Evolutionary conservation across 1,140 invertebrate genomes (phyloP), one percentile per base, ranked within the genome.

Genomic region (Diprion similis): DNA sequence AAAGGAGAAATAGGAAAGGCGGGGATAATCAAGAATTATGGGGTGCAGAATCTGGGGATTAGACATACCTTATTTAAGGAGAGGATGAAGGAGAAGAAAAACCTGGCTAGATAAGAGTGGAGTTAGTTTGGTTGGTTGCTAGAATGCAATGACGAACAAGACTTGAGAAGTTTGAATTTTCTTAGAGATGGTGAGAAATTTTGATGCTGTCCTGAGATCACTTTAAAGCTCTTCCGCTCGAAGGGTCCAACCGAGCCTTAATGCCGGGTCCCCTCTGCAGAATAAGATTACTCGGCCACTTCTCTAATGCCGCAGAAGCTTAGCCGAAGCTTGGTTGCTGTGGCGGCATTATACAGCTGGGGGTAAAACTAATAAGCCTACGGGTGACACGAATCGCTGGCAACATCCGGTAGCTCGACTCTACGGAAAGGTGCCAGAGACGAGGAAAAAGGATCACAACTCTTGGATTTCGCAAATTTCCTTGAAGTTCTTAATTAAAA

Each of bases 211-310:
- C 11, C 51, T 59, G 51, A 59, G 51, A 17, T 59, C 51, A 17
- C n/a, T 37, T 37, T 37, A 59, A 15, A 59, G 24, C 24, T 37
- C 24, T 6, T 37, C 24, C 24, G 24, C 51, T 17, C 51, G 51
- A 59, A 59, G n/a, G 51, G 9, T 59, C 51, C 51, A 9, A 59
- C 51, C 51, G 51, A 59, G 3, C 3, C n/a, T 59, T 59, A 59
- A 59, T 59, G 0, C 51, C 11, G 51, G 51, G 51, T 17, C 51
- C n/a, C 51, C 11, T 59, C 51, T 59, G 51, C 11, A 59, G n/a
- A 59, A 59, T 59, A 59, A 59, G 51, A 59, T 59, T 59, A 59
- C 51, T 59, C n/a, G 51, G 51, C 51, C 51, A 59, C 11, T 59
- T 59, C 51, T 59, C 51, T 59, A 59, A 59, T 59, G 51, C 51